Percentiles rank a stretch among this genome's conserved stretches.
These are phyloP conservation scores for Labeo calbasu DNA, from an alignment of 2,797 vertebrate genomes.

Conservation along the genomic window DNA sequence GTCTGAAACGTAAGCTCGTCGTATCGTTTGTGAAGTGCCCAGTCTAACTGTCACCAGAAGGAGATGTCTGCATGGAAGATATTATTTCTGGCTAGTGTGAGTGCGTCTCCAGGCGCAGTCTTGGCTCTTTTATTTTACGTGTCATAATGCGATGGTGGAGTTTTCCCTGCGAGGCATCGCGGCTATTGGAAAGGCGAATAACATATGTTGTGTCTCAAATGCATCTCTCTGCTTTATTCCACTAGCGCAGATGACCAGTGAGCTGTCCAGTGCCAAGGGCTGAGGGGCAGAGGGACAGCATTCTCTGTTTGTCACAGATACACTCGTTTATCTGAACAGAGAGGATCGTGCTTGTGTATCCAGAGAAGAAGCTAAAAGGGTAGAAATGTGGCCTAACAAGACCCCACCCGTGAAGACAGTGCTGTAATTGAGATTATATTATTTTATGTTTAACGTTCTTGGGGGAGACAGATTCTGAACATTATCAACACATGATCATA, in stretches of 20 bases:
- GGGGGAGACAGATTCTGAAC: neutral
- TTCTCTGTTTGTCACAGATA: constrained; percentile 73
- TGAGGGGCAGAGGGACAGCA: constrained; percentile 66
- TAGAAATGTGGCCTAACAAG: constrained; percentile 74
- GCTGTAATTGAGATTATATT: constrained; percentile 10
- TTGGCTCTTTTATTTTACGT: constrained; percentile 83
- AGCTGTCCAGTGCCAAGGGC: constrained; percentile 78
- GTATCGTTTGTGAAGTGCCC: constrained; percentile 80
- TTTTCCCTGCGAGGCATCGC: constrained; percentile 81
- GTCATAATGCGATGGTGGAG: constrained; percentile 83
- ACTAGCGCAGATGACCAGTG: constrained; percentile 82
- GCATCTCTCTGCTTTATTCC: constrained; percentile 77
- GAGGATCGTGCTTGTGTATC: constrained; percentile 28
- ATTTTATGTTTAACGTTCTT: constrained; percentile 16
- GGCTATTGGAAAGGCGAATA: constrained; percentile 82
- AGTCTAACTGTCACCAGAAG: constrained; percentile 78
- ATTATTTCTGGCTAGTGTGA: constrained; percentile 82
- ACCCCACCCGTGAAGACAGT: constrained; percentile 38
- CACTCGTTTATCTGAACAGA: constrained; percentile 73
- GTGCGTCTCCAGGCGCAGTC: constrained; percentile 81
- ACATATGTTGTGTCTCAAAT: constrained; percentile 86
- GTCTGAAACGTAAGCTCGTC: constrained; percentile 73
- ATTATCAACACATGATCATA: neutral
- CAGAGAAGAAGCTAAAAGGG: constrained; percentile 57
- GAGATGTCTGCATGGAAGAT: constrained; percentile 78